Conservation (phyloP, 2,113 vertebrate genomes). For the Machaerirhynchus nigripectus region DNA sequence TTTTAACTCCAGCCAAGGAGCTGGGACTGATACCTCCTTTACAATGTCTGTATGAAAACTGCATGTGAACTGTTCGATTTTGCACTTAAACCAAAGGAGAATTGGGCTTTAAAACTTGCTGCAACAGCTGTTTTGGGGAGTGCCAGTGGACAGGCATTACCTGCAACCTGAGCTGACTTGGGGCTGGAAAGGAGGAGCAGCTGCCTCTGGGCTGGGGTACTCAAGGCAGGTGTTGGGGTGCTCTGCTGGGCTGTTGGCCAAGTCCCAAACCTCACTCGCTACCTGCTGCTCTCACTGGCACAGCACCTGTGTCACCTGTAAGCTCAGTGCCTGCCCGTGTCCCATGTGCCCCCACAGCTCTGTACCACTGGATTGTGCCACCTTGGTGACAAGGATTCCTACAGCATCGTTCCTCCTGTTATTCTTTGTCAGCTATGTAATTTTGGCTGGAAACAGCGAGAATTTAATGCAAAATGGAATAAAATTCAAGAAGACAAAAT, state of each 20-base stretch:
- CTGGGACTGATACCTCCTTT: not conserved
- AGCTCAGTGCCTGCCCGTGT: not conserved
- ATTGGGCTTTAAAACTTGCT: not conserved
- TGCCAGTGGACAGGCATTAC: not conserved
- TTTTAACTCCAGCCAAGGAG: not conserved
- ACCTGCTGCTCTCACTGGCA: constrained; percentile 19
- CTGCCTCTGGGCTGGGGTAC: not conserved
- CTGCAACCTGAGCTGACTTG: not conserved
- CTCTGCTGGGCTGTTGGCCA: not conserved
- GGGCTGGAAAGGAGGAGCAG: not conserved
- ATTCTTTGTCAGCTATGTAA: not conserved
- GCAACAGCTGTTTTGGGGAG: not conserved
- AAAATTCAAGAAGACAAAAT: constrained; percentile 27
- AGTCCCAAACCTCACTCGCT: not conserved
- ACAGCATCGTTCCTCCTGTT: not conserved
- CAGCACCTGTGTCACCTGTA: not conserved
- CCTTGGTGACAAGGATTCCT: not conserved
- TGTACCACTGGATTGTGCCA: not conserved
- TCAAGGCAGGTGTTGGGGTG: not conserved
- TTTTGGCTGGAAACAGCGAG: not conserved
- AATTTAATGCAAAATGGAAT: constrained; percentile 43
- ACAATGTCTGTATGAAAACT: not conserved
- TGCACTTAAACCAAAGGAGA: constrained; percentile 54
- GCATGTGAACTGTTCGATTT: not conserved
- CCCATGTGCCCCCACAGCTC: not conserved